Evolutionary conservation across 2,888 invertebrate species (phyloP), one percentile per base, ranked within the genome.

Genomic region (Proisotoma minuta): DNA sequence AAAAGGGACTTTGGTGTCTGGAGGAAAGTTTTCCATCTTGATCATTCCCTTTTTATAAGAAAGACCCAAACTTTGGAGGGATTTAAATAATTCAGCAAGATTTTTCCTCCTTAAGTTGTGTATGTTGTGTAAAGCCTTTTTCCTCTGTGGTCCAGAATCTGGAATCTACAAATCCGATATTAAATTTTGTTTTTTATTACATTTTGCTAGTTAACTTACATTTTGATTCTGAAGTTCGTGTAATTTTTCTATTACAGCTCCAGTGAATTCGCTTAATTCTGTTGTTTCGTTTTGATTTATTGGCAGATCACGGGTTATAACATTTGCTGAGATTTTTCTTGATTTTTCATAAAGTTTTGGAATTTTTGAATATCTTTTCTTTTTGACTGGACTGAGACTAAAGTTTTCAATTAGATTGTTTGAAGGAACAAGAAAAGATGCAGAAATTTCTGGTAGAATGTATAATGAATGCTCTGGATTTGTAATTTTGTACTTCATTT

Each of bases 51-150:
- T 85, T 65, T 89, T 84, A 75, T 89, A 91, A 48, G 89, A 92
- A 1, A 95, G 77, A 0, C 94, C 92, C 69, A 89, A 81, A 12
- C 56, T 47, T 0, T 83, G 77, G 0, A 98, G 79, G 24, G 83
- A 82, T 76, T 89, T 91, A 77, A 95, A 96, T 49, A 96, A 81
- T 78, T 94, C 92, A 0, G 90, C 84, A 1, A 97, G 78, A 0
- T 88, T 87, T 78, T 90, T 87, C 28, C 89, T 85, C 77, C 94
- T 95, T 75, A 89, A 88, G 74, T 89, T 88, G 2, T 92, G 81
- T 56, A 91, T 87, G 76, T 85, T 75, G 65, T 78, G 78, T 1
- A 78, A 77, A 62, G 89, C 84, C 66, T 85, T 86, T 76, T 91
- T 91, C 65, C 78, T 77, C 59, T 78, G 78, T 18, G 79, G 78